phyloP scores from a whole-genome alignment of 2,888 invertebrate genomes.

The Trachelus iudaicus region DNA sequence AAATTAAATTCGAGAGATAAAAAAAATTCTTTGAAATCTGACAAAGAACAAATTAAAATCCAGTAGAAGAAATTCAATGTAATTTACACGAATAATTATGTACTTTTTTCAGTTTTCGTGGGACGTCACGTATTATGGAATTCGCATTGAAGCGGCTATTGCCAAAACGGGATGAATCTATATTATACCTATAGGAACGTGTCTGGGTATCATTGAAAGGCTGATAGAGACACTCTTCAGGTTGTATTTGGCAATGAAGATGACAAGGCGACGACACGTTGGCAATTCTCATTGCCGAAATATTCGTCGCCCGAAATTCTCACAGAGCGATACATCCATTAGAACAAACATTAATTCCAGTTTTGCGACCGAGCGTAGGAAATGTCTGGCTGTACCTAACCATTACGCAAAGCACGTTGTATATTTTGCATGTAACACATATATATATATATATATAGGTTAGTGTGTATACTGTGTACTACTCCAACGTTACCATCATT shows the following conservation, averaged over 20 bases:
- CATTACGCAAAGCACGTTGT: constrained; percentile 31
- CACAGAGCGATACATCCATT: constrained; percentile 33
- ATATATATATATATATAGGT: neutral
- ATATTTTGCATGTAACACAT: constrained; percentile 17
- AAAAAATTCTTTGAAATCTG: neutral
- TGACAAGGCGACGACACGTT: neutral
- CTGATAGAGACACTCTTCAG: neutral
- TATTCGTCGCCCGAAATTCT: neutral
- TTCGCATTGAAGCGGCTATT: neutral
- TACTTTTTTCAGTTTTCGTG: neutral
- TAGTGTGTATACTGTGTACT: neutral
- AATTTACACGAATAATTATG: neutral
- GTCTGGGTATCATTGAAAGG: neutral
- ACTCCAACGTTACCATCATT: neutral
- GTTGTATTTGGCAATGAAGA: neutral
- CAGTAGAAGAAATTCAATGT: neutral
- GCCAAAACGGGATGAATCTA: neutral
- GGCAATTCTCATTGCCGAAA: neutral
- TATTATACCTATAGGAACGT: neutral
- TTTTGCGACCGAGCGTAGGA: constrained; percentile 15
- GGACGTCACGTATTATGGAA: neutral
- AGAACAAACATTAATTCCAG: constrained; percentile 39
- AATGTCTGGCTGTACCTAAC: constrained; percentile 26
- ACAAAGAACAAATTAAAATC: neutral
- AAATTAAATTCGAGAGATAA: neutral